Evolutionary conservation across 2,797 vertebrate genomes (phyloP).

Genomic region (Leptoclinus maculatus): DNA sequence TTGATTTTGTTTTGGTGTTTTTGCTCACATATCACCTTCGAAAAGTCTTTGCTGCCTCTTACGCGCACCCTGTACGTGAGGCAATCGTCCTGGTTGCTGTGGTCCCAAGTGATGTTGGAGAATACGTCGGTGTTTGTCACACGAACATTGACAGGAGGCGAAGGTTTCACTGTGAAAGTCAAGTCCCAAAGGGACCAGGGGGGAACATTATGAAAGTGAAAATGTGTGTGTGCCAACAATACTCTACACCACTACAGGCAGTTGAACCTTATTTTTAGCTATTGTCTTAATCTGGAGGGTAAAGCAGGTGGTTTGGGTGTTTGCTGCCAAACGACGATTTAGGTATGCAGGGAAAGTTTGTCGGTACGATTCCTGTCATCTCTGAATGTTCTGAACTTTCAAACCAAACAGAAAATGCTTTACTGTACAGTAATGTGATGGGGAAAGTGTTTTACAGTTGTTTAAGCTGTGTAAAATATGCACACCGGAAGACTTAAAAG

Average conservation of each 20-base stretch:
- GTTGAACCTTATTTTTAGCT: constrained; percentile 21
- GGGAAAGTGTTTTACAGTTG: not conserved
- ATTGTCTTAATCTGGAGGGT: not conserved
- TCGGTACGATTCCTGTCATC: not conserved
- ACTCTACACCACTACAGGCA: constrained; percentile 2
- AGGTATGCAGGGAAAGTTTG: constrained; percentile 9
- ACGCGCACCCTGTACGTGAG: constrained; percentile 71
- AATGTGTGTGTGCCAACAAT: not conserved
- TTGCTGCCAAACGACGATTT: not conserved
- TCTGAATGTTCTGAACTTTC: not conserved
- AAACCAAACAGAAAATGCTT: constrained; percentile 5
- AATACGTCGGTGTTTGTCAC: constrained; percentile 4
- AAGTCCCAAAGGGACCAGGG: not conserved
- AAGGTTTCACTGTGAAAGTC: constrained; percentile 73
- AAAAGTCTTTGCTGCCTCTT: constrained; percentile 26
- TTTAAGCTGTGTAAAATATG: not conserved
- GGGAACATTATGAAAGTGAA: constrained; percentile 12
- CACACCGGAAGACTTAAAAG: not conserved
- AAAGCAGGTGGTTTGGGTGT: not conserved
- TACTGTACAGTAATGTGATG: not conserved
- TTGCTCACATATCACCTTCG: constrained; percentile 59
- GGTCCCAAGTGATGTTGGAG: constrained; percentile 80
- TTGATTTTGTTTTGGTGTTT: not conserved
- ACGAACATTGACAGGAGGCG: constrained; percentile 62
- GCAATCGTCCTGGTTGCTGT: fast-evolving